phyloP scores from a whole-genome alignment of 2,888 invertebrate species.

The Callinectes sapidus region DNA sequence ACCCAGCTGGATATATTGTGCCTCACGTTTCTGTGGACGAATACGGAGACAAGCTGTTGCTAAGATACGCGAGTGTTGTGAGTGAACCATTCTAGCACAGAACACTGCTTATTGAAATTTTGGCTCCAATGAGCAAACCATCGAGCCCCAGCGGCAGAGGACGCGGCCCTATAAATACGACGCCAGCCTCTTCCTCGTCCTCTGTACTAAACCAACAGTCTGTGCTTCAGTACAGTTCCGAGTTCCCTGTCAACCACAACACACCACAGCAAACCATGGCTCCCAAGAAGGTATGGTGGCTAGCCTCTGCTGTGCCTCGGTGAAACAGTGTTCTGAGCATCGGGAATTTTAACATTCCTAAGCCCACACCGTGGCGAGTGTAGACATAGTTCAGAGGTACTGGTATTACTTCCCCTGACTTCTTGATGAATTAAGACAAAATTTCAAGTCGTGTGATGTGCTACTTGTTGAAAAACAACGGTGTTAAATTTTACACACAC shows the following conservation, averaged over 20 bases:
- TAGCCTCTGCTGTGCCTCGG: not conserved
- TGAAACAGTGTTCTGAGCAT: not conserved
- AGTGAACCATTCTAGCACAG: slow-evolving; percentile 10
- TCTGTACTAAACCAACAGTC: not conserved
- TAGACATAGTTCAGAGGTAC: not conserved
- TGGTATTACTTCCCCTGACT: not conserved
- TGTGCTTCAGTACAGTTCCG: not conserved
- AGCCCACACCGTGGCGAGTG: not conserved
- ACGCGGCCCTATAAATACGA: not conserved
- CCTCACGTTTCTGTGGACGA: not conserved
- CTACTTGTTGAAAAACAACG: not conserved
- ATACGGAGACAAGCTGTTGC: not conserved
- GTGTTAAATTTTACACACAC: not conserved
- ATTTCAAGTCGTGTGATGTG: not conserved
- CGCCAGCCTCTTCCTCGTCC: not conserved
- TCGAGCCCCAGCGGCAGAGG: not conserved
- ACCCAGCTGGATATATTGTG: not conserved
- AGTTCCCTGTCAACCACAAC: not conserved
- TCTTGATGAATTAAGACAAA: not conserved
- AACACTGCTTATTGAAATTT: not conserved
- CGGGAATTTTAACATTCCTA: not conserved
- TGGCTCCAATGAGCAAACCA: not conserved
- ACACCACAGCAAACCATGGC: not conserved
- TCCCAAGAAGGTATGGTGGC: not conserved
- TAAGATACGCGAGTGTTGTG: not conserved